Evolutionary conservation across 2,113 vertebrate genomes (phyloP).

Genomic region (Hypocryptadius cinnamomeus): DNA sequence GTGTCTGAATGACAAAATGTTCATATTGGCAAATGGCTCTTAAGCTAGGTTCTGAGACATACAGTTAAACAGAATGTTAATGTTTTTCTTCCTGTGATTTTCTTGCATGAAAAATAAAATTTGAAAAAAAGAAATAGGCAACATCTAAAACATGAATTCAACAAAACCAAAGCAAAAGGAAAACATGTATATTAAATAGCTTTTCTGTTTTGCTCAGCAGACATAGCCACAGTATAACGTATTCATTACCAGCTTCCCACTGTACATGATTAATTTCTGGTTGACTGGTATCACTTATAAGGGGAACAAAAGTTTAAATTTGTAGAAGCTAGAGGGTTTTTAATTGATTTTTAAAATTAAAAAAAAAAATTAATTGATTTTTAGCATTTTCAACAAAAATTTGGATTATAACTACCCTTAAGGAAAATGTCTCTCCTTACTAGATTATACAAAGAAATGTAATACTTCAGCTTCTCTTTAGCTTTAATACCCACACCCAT

Average conservation of each 20-base stretch:
- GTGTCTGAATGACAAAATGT: not conserved
- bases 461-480: not conserved
- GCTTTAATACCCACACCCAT: not conserved
- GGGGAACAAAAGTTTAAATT: not conserved
- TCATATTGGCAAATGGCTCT: not conserved
- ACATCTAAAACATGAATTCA: not conserved
- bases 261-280: not conserved
- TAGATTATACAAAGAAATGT: not conserved
- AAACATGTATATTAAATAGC: not conserved
- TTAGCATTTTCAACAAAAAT: not conserved
- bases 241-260: not conserved
- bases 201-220: not conserved
- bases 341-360: not conserved
- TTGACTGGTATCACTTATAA: not conserved
- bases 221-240: rapidly evolving
- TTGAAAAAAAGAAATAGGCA: not conserved
- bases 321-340: not conserved
- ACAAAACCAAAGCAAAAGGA: not conserved
- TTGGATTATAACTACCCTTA: not conserved
- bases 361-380: not conserved
- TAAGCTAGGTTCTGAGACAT: not conserved
- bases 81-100: not conserved
- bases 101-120: not conserved
- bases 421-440: not conserved
- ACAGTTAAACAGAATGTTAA: not conserved